These are phyloP conservation scores for Pseudorasbora parva DNA, from an alignment of 2,113 vertebrate genomes.

Conservation along the genomic window DNA sequence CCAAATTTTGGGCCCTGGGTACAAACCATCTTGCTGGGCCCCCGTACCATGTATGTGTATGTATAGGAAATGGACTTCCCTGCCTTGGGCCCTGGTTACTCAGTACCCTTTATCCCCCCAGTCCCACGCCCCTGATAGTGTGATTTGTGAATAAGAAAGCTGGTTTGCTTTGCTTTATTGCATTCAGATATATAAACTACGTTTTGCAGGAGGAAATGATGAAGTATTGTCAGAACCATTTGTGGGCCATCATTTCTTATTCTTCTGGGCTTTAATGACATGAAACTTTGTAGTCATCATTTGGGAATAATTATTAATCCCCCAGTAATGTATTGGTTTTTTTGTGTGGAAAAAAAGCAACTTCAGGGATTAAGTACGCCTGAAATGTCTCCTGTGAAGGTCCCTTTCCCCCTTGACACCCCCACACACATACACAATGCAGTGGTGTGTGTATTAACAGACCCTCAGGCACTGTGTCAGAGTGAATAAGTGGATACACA, in stretches of 20 bases:
- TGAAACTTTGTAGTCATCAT: not conserved
- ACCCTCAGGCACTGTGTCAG: conserved; percentile 51
- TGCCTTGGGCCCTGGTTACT: no score
- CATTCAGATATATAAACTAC: not conserved
- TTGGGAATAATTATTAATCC: not conserved
- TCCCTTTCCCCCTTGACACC: not conserved
- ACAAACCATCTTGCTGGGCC: no score
- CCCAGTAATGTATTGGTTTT: not conserved
- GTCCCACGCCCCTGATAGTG: no score
- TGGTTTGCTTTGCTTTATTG: conserved; percentile 1
- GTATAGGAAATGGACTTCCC: no score
- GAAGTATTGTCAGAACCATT: not conserved
- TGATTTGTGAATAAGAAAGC: not conserved
- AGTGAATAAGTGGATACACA: conserved; percentile 42
- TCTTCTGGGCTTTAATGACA: not conserved
- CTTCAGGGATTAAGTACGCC: not conserved
- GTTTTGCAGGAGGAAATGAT: not conserved
- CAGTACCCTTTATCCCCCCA: no score
- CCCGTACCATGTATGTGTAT: no score
- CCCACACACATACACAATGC: conserved; percentile 10
- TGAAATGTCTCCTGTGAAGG: conserved; percentile 18
- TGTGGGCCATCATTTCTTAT: not conserved
- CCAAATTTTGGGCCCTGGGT: no score
- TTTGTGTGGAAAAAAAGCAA: not conserved
- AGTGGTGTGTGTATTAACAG: conserved; percentile 45